Evolutionary conservation across 1,140 invertebrate genomes (phyloP), one percentile per base, ranked within the genome.

Genomic region (Meloidogyne hapla): DNA sequence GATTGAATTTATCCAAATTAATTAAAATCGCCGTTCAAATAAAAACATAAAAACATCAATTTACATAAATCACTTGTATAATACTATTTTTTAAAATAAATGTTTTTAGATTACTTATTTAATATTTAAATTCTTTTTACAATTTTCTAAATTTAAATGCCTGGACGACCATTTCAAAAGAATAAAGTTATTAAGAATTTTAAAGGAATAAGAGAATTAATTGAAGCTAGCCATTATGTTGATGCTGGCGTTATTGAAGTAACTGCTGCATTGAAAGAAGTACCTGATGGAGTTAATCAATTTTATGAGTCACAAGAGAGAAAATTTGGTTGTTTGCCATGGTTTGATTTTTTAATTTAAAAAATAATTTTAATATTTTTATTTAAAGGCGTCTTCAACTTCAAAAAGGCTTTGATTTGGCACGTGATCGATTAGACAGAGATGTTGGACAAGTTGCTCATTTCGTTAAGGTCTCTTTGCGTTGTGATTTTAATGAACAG

Each of bases 181-280:
- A 56, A n/a, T n/a, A 56, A 56, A 56, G 18, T 56, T 56, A n/a
- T n/a, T 0, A 56, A 56, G n/a, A 56, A 56, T 56, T 56, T 56
- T 56, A 21, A n/a, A 21, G 48, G 48, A n/a, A n/a, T 56, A n/a
- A 56, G 6, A 5, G 48, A 56, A 9, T 21, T 56, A 13, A 56
- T 56, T 56, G 48, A 56, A 56, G 48, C 48, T n/a, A 56, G 48
- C 12, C 12, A 73, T 4, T 73, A 40, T 63, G 28, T 73, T 61
- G 70, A 73, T 63, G 70, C 70, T 26, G 70, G 70, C 6, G 25
- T 63, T 28, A 63, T 73, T 61, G 70, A 73, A 63, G 56, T 73
- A n/a, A 3, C 28, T n/a, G 9, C 25, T 8, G 12, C 70, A n/a
- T 73, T 63, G 5, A 21, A 28, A 21, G 70, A 73, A 10, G 64